Conservation (phyloP, 2,113 vertebrate genomes). For the Erythrolamprus reginae region DNA sequence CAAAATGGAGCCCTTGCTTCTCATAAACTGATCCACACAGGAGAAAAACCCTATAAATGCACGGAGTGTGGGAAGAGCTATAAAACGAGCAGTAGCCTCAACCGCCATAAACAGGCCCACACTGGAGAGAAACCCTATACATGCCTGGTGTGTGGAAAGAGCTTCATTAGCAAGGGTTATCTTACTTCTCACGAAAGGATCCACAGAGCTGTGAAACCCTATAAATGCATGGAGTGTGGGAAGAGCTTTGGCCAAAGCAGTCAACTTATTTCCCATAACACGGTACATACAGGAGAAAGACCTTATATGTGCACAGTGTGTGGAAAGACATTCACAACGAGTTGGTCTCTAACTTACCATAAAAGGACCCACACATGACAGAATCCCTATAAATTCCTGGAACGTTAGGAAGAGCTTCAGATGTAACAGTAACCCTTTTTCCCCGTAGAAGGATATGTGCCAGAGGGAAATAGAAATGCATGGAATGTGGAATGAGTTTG, state of each 20-base stretch:
- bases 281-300: not conserved
- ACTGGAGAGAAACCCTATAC: no score
- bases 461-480: no score
- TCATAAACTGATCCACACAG: not conserved
- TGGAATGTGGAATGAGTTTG: no score
- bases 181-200: no score
- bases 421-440: not conserved
- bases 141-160: no score
- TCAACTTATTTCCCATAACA: not conserved
- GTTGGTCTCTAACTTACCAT: not conserved
- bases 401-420: not conserved
- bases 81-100: no score
- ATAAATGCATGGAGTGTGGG: no score
- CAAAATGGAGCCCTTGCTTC: no score
- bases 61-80: not conserved
- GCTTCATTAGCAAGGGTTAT: no score
- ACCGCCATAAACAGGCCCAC: no score
- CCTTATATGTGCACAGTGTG: not conserved
- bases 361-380: not conserved
- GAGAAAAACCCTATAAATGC: no score
- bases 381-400: not conserved
- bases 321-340: not conserved
- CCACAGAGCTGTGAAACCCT: no score
- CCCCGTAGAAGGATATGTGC: not conserved
- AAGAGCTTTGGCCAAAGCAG: not conserved